Base-by-base conservation (phyloP, 1,140 invertebrate genomes). In the Conus betulinus region DNA sequence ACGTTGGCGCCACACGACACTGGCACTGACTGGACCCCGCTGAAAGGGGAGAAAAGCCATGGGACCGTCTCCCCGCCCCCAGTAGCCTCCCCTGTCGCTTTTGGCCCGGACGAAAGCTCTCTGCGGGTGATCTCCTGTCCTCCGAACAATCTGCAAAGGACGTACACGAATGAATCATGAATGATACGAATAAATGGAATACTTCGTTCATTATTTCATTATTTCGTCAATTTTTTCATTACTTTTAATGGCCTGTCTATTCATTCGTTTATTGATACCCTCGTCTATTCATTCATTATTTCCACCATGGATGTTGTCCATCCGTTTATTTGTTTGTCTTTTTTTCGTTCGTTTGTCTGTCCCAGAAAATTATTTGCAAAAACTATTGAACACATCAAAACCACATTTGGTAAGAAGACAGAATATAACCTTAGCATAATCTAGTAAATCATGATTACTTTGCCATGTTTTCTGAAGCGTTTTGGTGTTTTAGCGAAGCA, bases 101-200 rank as follows among this genome's bases (percentile, higher is more conserved):
- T 79, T 15, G 27, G 27, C 27, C 7, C 78, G 27, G 27, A 79
- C 23, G 78, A 79, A 79, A 25, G 27, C 78, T 51, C n/a, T n/a
- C 78, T 11, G 27, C 78, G 27, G 7, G 78, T 79, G 78, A 79
- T 39, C 0, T 8, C 11, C 27, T 79, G 78, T 17, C 78, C 78
- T 51, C 78, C 78, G 78, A 79, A 79, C 78, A 79, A 51, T 39
- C 78, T 79, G 78, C 8, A 79, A 51, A 17, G 74, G 27, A 76
- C 23, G 5, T 15, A 4, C 0, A 76, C 23, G 23, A 76, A 25
- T 76, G 27, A 25, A 3, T 17, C 15, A 17, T 71, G 15, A 71
- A 39, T 39, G 39, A 39, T n/a, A 39, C 39, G 3, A 39, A 39
- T 39, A 1, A 39, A 39, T 39, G 39, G 15, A 71, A 3, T 17